Evolutionary conservation across 2,888 invertebrate genomes (phyloP), one percentile per base, ranked within the genome.

Genomic region (Netelia inedita): DNA sequence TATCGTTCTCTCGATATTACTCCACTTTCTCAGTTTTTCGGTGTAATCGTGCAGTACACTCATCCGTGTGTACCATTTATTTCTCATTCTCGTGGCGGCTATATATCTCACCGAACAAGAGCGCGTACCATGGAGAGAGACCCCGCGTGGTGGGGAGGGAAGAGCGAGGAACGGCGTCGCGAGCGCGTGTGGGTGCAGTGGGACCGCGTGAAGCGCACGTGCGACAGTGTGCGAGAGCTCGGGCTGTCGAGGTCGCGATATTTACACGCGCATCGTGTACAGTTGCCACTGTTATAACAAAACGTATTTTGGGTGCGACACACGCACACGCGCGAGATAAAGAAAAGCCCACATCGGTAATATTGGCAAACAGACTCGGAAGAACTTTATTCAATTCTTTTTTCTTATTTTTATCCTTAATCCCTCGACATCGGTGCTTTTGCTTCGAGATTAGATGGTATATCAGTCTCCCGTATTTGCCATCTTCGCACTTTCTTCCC

Each of bases 141-240:
- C 63, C 57, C 21, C 41, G 23, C 21, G 46, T n/a, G 59, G 89
- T 89, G 85, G 87, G 83, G 87, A 79, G 89, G 87, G 85, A 88
- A 88, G 85, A 91, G 92, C 94, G 91, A 93, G 86, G 89, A 91
- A 87, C 95, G 94, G 94, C 95, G 95, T 94, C 71, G 68, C 11
- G 16, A 23, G 83, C 75, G 82, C 74, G 86, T 82, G 82, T 78
- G 71, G 82, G 82, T 83, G 82, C 83, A 86, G 53, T 78, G 74
- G 81, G 80, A 68, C 57, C 81, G 81, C 86, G 81, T 82, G 73
- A 71, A 87, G 79, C 84, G 85, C 82, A 81, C 85, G 85, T 85
- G 85, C 85, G 82, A 75, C 53, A 74, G 85, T 85, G 82, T 79
- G 85, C 74, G 85, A 69, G n/a, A 16, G 50, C 55, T 72, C 55